Evolutionary conservation across 1,140 invertebrate species (phyloP), one percentile per base, ranked within the genome.

Genomic region (Pseudoatta argentina): DNA sequence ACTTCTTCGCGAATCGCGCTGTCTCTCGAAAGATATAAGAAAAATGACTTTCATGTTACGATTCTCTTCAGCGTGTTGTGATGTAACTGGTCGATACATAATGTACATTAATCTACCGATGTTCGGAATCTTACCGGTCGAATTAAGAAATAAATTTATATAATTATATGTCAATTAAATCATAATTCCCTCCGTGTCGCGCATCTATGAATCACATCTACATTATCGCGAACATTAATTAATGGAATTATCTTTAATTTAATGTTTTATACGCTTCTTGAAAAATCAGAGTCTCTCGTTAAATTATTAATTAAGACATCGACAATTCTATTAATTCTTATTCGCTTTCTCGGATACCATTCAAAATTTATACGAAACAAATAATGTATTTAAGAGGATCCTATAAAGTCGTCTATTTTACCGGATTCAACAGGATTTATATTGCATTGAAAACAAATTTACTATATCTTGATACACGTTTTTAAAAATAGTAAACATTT

Each of bases 271-370:
- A n/a, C 2, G 12, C 2, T 21, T 6, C 10, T 8, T 8, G 18
- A 59, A 3, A 34, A 44, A 27, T 59, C 34, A 51, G 6, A 21
- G 16, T 72, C 18, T 4, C 27, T 66, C 57, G 18, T 30, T 61
- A 12, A 61, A 61, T 75, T 24, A n/a, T 69, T 72, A 63, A 83
- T 75, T 48, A 59, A 73, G 39, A 72, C 14, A 78, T 5, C 48
- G 48, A 12, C 12, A 14, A 10, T 12, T 8, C 6, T n/a, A 24
- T 30, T 59, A 55, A 83, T 73, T 63, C 69, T 59, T 63, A 73
- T 10, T 73, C 66, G 3, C 14, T 51, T 8, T n/a, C 27, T 39
- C n/a, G 21, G 21, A 34, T 48, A 3, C 3, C 30, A 21, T 57
- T 66, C 6, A 12, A 71, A 72, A 24, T n/a, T 55, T 53, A 44